Base-by-base conservation (phyloP, 2,113 vertebrate genomes). In the Xiphophorus couchianus region DNA sequence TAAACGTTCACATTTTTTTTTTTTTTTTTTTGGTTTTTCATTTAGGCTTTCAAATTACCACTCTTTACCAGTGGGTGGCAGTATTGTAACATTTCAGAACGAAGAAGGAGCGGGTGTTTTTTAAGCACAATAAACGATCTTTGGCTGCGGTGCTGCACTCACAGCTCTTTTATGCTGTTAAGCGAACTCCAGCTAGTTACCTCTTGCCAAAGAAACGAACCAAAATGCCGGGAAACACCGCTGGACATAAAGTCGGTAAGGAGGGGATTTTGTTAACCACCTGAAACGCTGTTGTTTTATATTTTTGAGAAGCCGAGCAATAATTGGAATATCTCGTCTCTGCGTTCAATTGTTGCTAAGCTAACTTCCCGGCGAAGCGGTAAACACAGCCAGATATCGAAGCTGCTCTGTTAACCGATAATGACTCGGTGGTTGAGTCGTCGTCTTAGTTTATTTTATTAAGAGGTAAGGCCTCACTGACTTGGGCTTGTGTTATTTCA, bases 321-420 rank as follows among this genome's bases (percentile, higher is more conserved):
- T 58, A 10, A 22, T 7, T 58, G 51, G 19, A n/a, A n/a, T 58
- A 22, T 22, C 6, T 25, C 25, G 51, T 25, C 8, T 51, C 48
- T 51, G 48, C 58, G 63, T 44, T 1, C 22, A 42, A 17, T 42
- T 63, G 70, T 67, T 74, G 88, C 84, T 80, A 88, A 81, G 87
- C 86, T 91, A 91, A 84, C 51, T 35, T 25, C 9, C 4, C 39
- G 35, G 15, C 13, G 70, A n/a, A 25, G 17, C n/a, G 29, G 71
- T 78, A 76, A 84, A 78, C 70, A 68, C 15, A 39, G 9, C 31
- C 22, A 15, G 61, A 62, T 11, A 62, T 27, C 1, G 13, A 62
- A 27, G 28, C 29, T 62, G 29, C 19, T 9, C 19, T n/a, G 22
- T 5, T 8, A 58, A n/a, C 51, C 0, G 51, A 62, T n/a, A 62